phyloP scores from a whole-genome alignment of 2,797 vertebrate genomes.

The Mormyrops boulengeri region DNA sequence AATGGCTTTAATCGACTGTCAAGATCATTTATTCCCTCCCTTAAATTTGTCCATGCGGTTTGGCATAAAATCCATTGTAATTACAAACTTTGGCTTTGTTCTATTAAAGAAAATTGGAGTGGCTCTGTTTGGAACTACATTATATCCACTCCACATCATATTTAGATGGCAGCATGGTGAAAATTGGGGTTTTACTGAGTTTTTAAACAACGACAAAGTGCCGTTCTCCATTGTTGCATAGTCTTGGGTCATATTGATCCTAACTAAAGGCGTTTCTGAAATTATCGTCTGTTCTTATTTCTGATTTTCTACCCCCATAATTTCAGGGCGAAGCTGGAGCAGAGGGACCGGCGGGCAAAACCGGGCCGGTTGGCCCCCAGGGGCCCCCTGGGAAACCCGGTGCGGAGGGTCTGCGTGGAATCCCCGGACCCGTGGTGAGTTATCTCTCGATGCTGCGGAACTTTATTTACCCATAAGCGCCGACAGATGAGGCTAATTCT shows the following conservation, averaged over 20 bases:
- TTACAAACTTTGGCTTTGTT: slow-evolving; percentile 4
- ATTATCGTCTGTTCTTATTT: slow-evolving; percentile 25
- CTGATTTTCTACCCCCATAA: slow-evolving; percentile 13
- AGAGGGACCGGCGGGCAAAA: slow-evolving; percentile 90
- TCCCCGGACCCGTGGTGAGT: slow-evolving; percentile 93
- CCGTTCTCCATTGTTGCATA: not conserved
- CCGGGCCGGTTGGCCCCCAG: slow-evolving; percentile 89
- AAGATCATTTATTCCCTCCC: not conserved
- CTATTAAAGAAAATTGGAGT: not conserved
- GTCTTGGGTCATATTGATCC: not conserved
- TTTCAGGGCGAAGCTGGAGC: slow-evolving; percentile 84
- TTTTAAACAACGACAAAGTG: not conserved
- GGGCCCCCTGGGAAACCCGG: slow-evolving; percentile 86
- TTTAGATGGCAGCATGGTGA: not conserved
- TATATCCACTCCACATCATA: not conserved
- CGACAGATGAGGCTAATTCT: not conserved
- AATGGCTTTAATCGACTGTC: not conserved
- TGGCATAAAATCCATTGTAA: not conserved
- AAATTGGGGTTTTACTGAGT: not conserved
- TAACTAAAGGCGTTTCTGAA: not conserved
- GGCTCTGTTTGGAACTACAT: not conserved
- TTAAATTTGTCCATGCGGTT: not conserved
- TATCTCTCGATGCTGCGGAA: not conserved
- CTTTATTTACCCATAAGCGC: not conserved
- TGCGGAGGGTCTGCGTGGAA: slow-evolving; percentile 88